These are phyloP conservation scores for mouse (Mus musculus) DNA, from an alignment of 2,113 vertebrate species.

Conservation along the genomic window GRCm39 chr15:100978501-100979000, in stretches of 20 bases:
- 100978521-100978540: conserved; percentile 60
- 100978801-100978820: not conserved
- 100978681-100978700: conserved; percentile 52
- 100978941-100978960: conserved; percentile 37
- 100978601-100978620: conserved; percentile 59
- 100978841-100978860: not conserved
- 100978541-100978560: conserved; percentile 71
- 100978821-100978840: not conserved
- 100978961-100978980: not conserved
- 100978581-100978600: conserved; percentile 50
- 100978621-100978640: conserved; percentile 32
- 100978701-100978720: conserved; percentile 74
- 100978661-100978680: conserved; percentile 50
- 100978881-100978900: not conserved
- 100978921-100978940: not conserved
- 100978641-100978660: conserved; percentile 23
- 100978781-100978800: not conserved
- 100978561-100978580: conserved; percentile 11
- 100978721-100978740: conserved; percentile 67
- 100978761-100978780: not conserved
- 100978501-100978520: conserved; percentile 73
- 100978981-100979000: not conserved
- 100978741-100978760: not conserved
- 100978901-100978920: not conserved
- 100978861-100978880: too few relatives aligned